Evolutionary conservation across 2,113 vertebrate species (phyloP), one percentile per base, ranked within the genome.

Genomic region (Eupsittula cactorum): DNA sequence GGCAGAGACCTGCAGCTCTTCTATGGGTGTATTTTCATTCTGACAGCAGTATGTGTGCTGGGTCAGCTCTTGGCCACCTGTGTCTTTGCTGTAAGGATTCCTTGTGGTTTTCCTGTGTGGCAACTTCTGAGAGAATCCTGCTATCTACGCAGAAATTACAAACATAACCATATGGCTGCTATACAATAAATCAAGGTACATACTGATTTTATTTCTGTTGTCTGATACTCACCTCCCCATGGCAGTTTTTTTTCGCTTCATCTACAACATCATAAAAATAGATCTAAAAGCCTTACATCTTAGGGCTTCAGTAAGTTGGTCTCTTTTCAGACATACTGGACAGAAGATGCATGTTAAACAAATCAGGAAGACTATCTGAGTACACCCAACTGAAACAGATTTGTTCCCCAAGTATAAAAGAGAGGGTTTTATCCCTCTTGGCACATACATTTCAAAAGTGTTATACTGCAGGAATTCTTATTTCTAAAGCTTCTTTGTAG

Each of bases 281-380:
- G 18, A 63, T 46, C 15, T 82, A 46, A 79, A 82, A 80, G 14
- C 16, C 9, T 74, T 79, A 62, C 25, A 64, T 78, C 53, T 80
- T 71, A 59, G 64, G 55, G 27, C 41, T 88, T 93, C 63, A 39
- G 93, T 87, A 90, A 73, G 6, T 21, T 69, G 17, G 29, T 81
- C 23, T 73, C 71, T 85, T 55, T 88, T 94, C 71, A 83, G 71
- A 68, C 49, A 78, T 53, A 65, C 49, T 82, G 85, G 82, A 59
- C 63, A 90, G 82, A 90, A 86, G 44, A 83, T 39, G 47, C 20
- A 55, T 28, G 42, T 90, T 94, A 94, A 92, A 80, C n/a, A 95
- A 93, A 83, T 86, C 75, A 82, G 62, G 84, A 91, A n/a, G 55
- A 73, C 93, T 9, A 9, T 52, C 65, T 92, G 63, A 82, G 41